Base-by-base conservation (phyloP, 2,888 invertebrate genomes). In the Drosophila sordidapex region DNA sequence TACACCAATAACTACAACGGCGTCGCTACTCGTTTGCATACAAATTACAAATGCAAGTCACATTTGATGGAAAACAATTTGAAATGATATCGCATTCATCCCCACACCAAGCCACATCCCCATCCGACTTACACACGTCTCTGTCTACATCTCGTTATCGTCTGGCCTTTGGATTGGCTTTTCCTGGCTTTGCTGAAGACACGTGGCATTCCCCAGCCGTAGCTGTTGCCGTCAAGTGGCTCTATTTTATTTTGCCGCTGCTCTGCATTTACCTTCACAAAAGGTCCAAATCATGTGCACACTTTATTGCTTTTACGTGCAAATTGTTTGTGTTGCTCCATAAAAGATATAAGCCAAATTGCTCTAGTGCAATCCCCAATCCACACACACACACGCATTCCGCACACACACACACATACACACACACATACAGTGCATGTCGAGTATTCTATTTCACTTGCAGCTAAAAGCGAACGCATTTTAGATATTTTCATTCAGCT, bases 31-130 rank as follows among this genome's bases (percentile, higher is more conserved):
- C 87, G 81, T 86, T 85, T 83, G 88, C 88, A 88, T 87, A 73
- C 84, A 81, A 84, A 86, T 86, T 86, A 86, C 86, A 79, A 84
- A 86, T 86, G 89, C 86, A 88, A 86, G 89, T 88, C 86, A 86
- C 86, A 86, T 88, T 86, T 86, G 86, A 86, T 86, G 82, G 89
- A 86, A 86, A 86, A 88, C 86, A 88, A 86, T 88, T 86, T 88
- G 87, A 88, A 83, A 84, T 82, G 87, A 83, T 86, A 86, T 88
- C 81, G 75, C 70, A 58, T 62, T 43, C 68, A 54, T 54, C 18
- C 31, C 25, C 21, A 10, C 27, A 38, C 31, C 56, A 15, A 5
- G 8, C 18, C n/a, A 10, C 11, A 38, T 10, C 31, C 27, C 18
- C 21, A 46, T 46, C 25, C 27, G 25, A 25, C 4, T 46, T 27